A percentile compares a stretch with the other conserved stretches of the same genome.
Evolutionary conservation across 2,113 vertebrate genomes (phyloP).

Genomic region (Trematomus loennbergii): DNA sequence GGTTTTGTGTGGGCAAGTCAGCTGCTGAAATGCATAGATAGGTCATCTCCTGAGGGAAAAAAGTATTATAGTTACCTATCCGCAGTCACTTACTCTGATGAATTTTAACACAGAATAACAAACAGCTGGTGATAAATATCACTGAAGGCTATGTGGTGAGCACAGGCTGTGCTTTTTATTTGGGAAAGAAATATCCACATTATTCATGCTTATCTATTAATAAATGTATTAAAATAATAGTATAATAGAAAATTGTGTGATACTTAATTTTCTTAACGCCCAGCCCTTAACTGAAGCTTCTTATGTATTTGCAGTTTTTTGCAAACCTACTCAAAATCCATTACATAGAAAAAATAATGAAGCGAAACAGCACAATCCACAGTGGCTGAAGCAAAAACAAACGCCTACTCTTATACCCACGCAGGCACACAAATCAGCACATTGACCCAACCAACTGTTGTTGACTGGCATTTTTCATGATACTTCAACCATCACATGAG

Average conservation of each 20-base stretch:
- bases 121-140: conserved; percentile 4
- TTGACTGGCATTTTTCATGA: conserved; percentile 47
- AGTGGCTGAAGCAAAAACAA: conserved; percentile 41
- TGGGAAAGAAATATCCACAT: not conserved
- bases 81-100: conserved; percentile 23
- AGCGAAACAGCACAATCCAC: conserved; percentile 18
- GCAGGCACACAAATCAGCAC: conserved; percentile 50
- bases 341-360: conserved; percentile 33
- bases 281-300: not conserved
- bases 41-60: conserved; percentile 90
- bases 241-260: too few species aligned
- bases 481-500: conserved; percentile 37
- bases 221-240: too few species aligned
- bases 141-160: not conserved
- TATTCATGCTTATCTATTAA: too few species aligned
- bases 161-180: not conserved
- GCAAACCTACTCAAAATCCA: conserved; percentile 22
- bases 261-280: too few species aligned
- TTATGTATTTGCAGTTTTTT: not conserved
- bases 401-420: conserved; percentile 66
- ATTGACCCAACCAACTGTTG: conserved; percentile 39
- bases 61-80: conserved; percentile 38
- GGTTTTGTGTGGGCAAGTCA: conserved; percentile 93
- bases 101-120: conserved; percentile 22
- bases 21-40: conserved; percentile 96